Base-by-base conservation (phyloP, 2,113 vertebrate genomes). In the Anhinga rufa region DNA sequence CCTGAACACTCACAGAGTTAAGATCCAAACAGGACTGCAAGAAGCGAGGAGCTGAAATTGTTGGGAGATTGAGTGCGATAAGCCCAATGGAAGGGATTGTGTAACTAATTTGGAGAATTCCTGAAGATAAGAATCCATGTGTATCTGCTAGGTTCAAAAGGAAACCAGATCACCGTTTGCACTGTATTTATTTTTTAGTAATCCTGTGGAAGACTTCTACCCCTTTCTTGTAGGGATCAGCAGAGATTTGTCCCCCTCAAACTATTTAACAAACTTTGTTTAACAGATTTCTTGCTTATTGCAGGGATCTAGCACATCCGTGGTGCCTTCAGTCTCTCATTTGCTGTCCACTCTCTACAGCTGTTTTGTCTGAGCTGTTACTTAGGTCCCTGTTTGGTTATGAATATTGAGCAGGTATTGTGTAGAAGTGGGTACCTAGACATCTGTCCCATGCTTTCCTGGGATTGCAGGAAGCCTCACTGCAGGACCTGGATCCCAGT, bases 141-240 rank as follows among this genome's bases (percentile, higher is more conserved):
- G 54, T 72, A 87, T 94, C 94, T 69, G 70, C 36, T 76, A 13
- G 72, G 93, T 95, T 97, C 95, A 96, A 95, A 97, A 96, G 92
- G 57, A 93, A 96, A 87, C 32, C 36, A 54, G 84, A 93, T 62
- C 70, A 66, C 66, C 65, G 17, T 22, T 95, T 90, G 40, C 40
- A 46, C 70, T 85, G 40, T 94, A 94, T 97, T 96, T 96, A 85
- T 90, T 90, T 92, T 95, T 80, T 42, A 1, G n/a, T 96, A 96
- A 96, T 96, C 90, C 93, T 65, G 25, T 77, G 54, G 62, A 90
- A 93, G 90, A 38, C 70, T 88, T 84, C 70, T 90, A 20, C 44
- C 54, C 22, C 61, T 95, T 94, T 95, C 75, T 97, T 94, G 65
- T 74, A 69, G 46, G 40, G 31, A 79, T 93, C 69, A 91, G 82